Conservation (phyloP, 2,888 invertebrate species). For the Ariolimax columbianus region DNA sequence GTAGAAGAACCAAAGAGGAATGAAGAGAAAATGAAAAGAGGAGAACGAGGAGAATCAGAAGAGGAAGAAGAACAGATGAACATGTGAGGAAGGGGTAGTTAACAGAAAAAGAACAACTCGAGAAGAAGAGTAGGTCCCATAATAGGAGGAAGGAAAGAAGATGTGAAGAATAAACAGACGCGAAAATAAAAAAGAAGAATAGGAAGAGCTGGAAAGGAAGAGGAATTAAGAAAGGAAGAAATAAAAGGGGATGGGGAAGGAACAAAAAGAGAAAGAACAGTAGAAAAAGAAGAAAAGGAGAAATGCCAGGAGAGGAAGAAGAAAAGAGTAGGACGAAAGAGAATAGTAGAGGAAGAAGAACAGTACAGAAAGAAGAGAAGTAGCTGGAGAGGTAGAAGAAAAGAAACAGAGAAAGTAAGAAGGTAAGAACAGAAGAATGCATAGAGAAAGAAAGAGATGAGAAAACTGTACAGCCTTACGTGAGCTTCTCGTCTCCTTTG, state of each 20-base stretch:
- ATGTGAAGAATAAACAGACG: neutral
- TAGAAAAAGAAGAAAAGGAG: too few relatives aligned
- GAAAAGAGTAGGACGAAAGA: too few relatives aligned
- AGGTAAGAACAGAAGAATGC: neutral
- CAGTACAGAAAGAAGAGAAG: too few relatives aligned
- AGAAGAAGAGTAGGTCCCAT: too few relatives aligned
- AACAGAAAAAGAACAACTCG: too few relatives aligned
- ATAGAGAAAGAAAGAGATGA: neutral
- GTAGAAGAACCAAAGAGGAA: neutral
- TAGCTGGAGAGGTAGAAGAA: neutral
- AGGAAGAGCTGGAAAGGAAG: too few relatives aligned
- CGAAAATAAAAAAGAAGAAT: neutral
- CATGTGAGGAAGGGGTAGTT: too few relatives aligned
- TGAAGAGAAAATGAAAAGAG: neutral
- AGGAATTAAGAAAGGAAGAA: neutral
- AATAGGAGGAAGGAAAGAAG: too few relatives aligned
- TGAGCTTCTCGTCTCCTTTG: conserved; percentile 20
- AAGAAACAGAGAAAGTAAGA: neutral
- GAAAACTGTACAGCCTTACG: neutral
- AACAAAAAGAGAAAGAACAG: neutral
- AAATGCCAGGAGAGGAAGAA: too few relatives aligned
- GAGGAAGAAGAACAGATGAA: neutral
- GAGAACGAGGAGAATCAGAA: too few relatives aligned
- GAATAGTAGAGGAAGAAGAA: too few relatives aligned
- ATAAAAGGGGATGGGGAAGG: neutral